These are phyloP conservation scores for Drosophila barbarae DNA, from an alignment of 2,888 invertebrate genomes.

Conservation along the genomic window DNA sequence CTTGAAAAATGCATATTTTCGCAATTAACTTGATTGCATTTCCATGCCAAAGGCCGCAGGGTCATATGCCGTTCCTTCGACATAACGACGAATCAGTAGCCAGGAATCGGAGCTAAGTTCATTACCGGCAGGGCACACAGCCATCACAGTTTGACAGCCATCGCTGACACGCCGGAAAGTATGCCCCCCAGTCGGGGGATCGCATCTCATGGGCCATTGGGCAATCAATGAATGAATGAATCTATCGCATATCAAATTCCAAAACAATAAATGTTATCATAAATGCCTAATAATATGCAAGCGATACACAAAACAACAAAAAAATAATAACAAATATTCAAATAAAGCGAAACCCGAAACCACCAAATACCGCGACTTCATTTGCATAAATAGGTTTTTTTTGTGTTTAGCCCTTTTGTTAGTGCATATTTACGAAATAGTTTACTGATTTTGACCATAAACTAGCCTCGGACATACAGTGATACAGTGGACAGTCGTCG, in stretches of 20 bases:
- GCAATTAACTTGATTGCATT: slow-evolving; percentile 68
- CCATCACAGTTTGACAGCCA: slow-evolving; percentile 19
- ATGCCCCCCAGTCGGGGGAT: slow-evolving; percentile 2
- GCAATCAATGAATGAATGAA: slow-evolving; percentile 34
- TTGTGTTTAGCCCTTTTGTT: slow-evolving; percentile 14
- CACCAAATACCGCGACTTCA: slow-evolving; percentile 54
- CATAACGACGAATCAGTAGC: background rate
- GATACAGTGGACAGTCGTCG: slow-evolving; percentile 46
- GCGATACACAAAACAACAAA: slow-evolving; percentile 15
- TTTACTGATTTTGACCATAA: slow-evolving; percentile 33
- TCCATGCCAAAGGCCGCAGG: slow-evolving; percentile 42
- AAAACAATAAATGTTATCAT: slow-evolving; percentile 38
- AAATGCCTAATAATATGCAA: slow-evolving; percentile 40
- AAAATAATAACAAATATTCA: slow-evolving; percentile 41
- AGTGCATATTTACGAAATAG: slow-evolving; percentile 58
- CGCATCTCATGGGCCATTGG: slow-evolving; percentile 8
- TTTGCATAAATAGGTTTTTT: slow-evolving; percentile 63
- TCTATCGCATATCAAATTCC: slow-evolving; percentile 25
- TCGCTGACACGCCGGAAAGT: slow-evolving; percentile 28
- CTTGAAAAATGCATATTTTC: slow-evolving; percentile 48
- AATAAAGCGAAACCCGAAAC: slow-evolving; percentile 42
- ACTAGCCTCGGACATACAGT: slow-evolving; percentile 15
- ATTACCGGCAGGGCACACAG: slow-evolving; percentile 2
- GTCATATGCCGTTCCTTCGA: background rate
- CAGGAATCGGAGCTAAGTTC: slow-evolving; percentile 23